phyloP scores from a whole-genome alignment of 2,888 invertebrate genomes.

The Tiliacea citrago region DNA sequence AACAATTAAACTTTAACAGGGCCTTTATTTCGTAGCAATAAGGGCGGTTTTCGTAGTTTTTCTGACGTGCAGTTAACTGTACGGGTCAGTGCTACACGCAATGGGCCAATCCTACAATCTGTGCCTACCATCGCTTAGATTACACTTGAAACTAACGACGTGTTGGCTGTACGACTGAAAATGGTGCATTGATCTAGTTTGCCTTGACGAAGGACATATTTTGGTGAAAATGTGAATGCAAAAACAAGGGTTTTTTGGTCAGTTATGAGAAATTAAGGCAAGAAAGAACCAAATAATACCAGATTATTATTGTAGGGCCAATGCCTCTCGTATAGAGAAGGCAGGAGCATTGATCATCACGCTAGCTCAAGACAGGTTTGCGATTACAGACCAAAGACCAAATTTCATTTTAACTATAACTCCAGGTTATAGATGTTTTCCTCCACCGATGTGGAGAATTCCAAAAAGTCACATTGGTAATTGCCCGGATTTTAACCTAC shows the following conservation, averaged over 20 bases:
- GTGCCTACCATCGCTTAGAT: slow-evolving; percentile 79
- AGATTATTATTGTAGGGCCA: too few species aligned
- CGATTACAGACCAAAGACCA: too few species aligned
- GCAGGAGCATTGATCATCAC: too few species aligned
- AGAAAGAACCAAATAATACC: not conserved
- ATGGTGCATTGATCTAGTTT: slow-evolving; percentile 50
- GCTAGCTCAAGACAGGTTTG: too few species aligned
- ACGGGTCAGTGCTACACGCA: slow-evolving; percentile 74
- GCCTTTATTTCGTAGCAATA: not conserved
- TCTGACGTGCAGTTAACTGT: slow-evolving; percentile 15
- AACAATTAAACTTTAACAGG: not conserved
- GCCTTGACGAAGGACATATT: not conserved
- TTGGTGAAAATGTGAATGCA: not conserved
- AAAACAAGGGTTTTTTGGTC: not conserved
- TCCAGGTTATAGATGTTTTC: too few species aligned
- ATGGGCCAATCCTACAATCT: slow-evolving; percentile 83
- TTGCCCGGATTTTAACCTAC: too few species aligned
- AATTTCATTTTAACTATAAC: too few species aligned
- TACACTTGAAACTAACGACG: slow-evolving; percentile 75
- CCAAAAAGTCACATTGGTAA: too few species aligned
- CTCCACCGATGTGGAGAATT: too few species aligned
- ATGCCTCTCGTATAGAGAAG: too few species aligned
- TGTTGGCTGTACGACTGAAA: slow-evolving; percentile 46
- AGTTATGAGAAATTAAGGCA: not conserved
- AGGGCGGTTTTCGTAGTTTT: slow-evolving; percentile 1